phyloP scores from a whole-genome alignment of 2,797 vertebrate genomes.

The Emys orbicularis region DNA sequence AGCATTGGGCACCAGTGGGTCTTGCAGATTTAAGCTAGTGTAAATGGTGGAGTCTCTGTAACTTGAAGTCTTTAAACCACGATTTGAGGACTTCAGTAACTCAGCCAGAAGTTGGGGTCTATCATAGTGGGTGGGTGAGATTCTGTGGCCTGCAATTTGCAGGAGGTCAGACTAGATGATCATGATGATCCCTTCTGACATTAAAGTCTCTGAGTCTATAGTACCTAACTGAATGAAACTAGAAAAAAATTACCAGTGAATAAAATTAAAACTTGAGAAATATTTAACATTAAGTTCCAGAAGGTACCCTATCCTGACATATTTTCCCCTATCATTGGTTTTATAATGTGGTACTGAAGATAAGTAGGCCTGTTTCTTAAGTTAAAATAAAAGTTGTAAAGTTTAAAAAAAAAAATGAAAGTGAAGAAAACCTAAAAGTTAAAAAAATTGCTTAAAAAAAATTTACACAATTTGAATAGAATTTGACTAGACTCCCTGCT shows the following conservation, averaged over 20 bases:
- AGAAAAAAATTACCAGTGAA: not conserved
- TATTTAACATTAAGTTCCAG: not conserved
- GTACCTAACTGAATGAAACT: slow-evolving; percentile 3
- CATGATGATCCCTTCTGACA: not conserved
- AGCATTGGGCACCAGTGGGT: not conserved
- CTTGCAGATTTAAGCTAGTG: not conserved
- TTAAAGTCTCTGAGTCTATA: not conserved
- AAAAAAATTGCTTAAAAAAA: not conserved
- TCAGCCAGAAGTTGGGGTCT: not conserved
- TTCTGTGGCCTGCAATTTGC: not conserved
- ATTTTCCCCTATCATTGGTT: not conserved
- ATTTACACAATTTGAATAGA: not conserved
- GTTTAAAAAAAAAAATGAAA: not conserved
- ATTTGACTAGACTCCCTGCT: not conserved
- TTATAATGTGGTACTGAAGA: not conserved
- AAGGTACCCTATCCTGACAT: not conserved
- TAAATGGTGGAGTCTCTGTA: not conserved
- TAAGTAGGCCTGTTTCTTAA: not conserved
- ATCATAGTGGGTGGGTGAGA: not conserved
- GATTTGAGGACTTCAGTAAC: not conserved
- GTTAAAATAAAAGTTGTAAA: not conserved
- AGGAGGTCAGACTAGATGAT: not conserved
- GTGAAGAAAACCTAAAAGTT: not conserved
- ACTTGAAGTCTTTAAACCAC: not conserved
- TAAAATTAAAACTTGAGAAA: not conserved